These are phyloP conservation scores for Columba guinea DNA, from an alignment of 2,797 vertebrate species.

Conservation along the genomic window DNA sequence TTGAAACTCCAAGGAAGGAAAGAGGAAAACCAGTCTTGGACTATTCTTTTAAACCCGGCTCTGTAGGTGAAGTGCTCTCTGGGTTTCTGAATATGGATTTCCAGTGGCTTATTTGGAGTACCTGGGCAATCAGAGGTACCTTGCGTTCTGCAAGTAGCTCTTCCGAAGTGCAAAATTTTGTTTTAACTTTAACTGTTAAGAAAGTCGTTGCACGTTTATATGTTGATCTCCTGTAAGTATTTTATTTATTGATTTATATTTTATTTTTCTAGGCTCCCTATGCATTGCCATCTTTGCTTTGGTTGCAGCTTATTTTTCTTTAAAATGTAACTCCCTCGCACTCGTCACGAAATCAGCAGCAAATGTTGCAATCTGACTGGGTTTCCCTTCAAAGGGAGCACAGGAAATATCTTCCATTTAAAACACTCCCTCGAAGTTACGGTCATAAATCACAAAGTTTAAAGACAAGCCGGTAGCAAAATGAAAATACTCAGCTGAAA, in stretches of 20 bases:
- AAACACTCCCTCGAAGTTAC: neutral
- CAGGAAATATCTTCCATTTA: slow-evolving; percentile 42
- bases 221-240: neutral
- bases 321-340: neutral
- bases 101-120: neutral
- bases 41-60: neutral
- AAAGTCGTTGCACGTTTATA: neutral
- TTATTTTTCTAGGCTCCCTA: neutral
- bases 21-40: neutral
- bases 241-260: too few relatives aligned
- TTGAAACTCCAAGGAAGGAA: neutral
- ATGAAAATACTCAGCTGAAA: neutral
- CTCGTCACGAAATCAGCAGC: slow-evolving; percentile 26
- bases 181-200: neutral
- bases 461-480: slow-evolving; percentile 17
- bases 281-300: neutral
- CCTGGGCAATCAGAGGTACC: neutral
- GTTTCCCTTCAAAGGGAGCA: slow-evolving; percentile 47
- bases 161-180: neutral
- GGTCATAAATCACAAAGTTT: slow-evolving; percentile 27
- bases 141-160: neutral
- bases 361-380: slow-evolving; percentile 29
- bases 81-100: neutral
- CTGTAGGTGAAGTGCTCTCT: neutral
- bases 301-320: neutral